Evolutionary conservation across 2,113 vertebrate genomes (phyloP).

Genomic region (Promerops cafer): DNA sequence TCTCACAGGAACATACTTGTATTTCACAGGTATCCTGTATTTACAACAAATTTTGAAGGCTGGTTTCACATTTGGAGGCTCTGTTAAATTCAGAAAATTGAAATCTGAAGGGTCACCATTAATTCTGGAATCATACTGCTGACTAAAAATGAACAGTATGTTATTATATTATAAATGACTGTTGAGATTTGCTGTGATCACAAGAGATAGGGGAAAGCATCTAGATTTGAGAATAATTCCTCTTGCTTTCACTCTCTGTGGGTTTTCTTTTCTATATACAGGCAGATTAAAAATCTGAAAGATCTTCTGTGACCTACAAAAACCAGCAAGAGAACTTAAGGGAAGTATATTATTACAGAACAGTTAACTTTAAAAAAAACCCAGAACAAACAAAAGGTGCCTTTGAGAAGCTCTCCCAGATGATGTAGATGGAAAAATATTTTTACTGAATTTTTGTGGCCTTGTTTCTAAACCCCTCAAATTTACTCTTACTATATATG

Average conservation of each 20-base stretch:
- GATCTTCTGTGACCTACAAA: slow-evolving; percentile 23
- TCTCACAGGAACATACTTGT: background rate
- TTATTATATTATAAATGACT: slow-evolving; percentile 25
- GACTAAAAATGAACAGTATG: background rate
- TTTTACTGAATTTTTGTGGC: background rate
- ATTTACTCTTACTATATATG: background rate
- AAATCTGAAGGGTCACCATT: background rate
- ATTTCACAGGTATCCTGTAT: background rate
- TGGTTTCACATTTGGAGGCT: background rate
- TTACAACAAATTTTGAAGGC: background rate
- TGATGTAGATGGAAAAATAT: background rate
- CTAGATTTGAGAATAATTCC: background rate
- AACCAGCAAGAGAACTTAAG: background rate
- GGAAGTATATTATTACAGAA: background rate
- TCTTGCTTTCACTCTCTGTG: background rate
- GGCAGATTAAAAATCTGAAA: background rate
- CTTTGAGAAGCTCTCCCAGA: background rate
- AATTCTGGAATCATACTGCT: background rate
- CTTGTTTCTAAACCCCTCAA: background rate
- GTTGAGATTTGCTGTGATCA: slow-evolving; percentile 17
- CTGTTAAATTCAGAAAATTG: background rate
- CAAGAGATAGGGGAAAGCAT: slow-evolving; percentile 1
- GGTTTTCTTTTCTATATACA: background rate
- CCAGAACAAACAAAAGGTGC: rapidly evolving
- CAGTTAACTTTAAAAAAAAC: background rate